phyloP scores from a whole-genome alignment of 2,113 vertebrate genomes.

The Antechinus stuartii region DNA sequence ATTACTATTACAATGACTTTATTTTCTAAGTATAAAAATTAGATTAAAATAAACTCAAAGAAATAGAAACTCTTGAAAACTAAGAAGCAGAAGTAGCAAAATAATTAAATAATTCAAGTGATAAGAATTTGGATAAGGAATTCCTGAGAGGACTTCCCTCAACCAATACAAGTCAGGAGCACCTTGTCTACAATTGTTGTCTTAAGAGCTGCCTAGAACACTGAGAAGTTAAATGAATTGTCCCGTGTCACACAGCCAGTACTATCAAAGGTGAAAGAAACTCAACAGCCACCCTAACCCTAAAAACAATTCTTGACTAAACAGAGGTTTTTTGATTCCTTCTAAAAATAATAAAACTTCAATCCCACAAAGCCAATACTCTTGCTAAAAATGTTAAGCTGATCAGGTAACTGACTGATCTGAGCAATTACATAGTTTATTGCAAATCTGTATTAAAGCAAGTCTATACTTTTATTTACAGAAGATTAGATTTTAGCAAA shows the following conservation, averaged over 20 bases:
- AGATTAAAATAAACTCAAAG: neutral
- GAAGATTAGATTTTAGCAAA: slow-evolving; percentile 1
- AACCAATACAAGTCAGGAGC: neutral
- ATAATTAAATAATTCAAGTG: neutral
- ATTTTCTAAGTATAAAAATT: neutral
- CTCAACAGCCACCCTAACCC: slow-evolving; percentile 21
- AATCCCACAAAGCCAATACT: neutral
- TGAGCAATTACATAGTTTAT: slow-evolving; percentile 10
- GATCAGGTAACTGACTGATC: slow-evolving; percentile 24
- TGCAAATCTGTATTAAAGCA: slow-evolving; percentile 33
- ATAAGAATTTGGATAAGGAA: neutral
- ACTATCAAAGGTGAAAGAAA: neutral
- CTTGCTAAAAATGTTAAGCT: slow-evolving; percentile 49
- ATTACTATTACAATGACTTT: neutral
- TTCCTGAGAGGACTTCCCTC: neutral
- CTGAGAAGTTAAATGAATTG: neutral
- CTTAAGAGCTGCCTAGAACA: neutral
- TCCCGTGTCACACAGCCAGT: neutral
- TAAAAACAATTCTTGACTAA: slow-evolving; percentile 2
- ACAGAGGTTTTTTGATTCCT: neutral
- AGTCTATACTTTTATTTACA: slow-evolving; percentile 43
- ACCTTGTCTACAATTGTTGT: neutral
- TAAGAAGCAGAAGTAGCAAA: neutral
- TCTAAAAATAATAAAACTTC: neutral
- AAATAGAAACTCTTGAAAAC: neutral